Evolutionary conservation across 2,797 vertebrate genomes (phyloP).

Genomic region (Coilia nasus): DNA sequence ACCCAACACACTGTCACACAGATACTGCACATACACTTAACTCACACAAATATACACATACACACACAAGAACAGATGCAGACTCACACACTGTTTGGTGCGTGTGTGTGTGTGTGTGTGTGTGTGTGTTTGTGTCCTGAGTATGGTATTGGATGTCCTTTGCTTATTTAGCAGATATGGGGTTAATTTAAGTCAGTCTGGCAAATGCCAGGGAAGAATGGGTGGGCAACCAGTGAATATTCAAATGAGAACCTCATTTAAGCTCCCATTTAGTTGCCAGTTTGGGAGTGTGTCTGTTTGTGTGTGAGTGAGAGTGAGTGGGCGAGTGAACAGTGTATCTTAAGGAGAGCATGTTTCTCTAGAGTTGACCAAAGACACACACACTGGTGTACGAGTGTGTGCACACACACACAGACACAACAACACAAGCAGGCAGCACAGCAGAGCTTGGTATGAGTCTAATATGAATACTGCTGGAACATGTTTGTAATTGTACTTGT

Average conservation of each 20-base stretch:
- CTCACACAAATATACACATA: not conserved
- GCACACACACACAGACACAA: slow-evolving; percentile 13
- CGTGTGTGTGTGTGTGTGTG: not conserved
- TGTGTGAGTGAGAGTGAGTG: not conserved
- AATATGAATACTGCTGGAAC: not conserved
- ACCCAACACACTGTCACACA: too few relatives aligned
- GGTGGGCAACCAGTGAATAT: slow-evolving; percentile 68
- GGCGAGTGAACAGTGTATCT: not conserved
- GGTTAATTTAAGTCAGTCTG: slow-evolving; percentile 63
- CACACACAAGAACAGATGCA: not conserved
- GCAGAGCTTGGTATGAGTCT: not conserved
- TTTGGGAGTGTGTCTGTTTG: slow-evolving; percentile 44
- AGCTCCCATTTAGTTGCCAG: slow-evolving; percentile 62
- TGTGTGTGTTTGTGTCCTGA: not conserved
- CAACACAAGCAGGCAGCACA: slow-evolving; percentile 7
- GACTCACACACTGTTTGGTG: not conserved
- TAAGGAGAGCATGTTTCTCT: not conserved
- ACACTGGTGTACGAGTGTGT: not conserved
- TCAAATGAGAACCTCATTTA: slow-evolving; percentile 71
- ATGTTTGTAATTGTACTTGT: not conserved
- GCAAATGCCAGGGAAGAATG: slow-evolving; percentile 61
- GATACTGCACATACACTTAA: not conserved
- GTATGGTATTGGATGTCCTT: slow-evolving; percentile 46
- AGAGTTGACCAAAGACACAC: slow-evolving; percentile 31
- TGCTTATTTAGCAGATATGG: slow-evolving; percentile 64